A percentile compares a stretch with the other conserved stretches of the same genome.
These are phyloP conservation scores for Glareola pratincola DNA, from an alignment of 2,113 vertebrate genomes.

Conservation along the genomic window DNA sequence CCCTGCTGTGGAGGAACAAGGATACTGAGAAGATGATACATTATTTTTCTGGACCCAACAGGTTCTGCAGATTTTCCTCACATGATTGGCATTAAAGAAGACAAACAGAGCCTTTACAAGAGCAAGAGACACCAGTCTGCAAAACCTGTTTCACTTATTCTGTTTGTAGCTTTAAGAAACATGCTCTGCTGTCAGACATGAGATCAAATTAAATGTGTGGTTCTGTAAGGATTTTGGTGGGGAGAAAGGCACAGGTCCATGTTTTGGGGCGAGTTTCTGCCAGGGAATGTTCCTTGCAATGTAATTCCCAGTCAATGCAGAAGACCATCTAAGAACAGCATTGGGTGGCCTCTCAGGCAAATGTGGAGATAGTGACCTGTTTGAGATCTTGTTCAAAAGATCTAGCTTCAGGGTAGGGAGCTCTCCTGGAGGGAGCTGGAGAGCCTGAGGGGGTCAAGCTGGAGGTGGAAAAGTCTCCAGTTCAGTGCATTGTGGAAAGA, in stretches of 20 bases:
- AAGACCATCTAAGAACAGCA: not conserved
- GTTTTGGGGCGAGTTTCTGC: not conserved
- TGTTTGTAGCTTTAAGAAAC: not conserved
- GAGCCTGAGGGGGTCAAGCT: not conserved
- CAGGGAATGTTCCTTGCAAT: not conserved
- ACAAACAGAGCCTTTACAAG: not conserved
- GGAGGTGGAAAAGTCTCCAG: not conserved
- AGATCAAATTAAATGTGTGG: not conserved
- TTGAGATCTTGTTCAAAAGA: not conserved
- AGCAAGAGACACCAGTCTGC: not conserved
- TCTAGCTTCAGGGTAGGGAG: fast-evolving
- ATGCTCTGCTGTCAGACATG: not conserved
- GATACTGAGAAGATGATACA: not conserved
- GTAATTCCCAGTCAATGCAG: not conserved
- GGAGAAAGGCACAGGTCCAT: not conserved
- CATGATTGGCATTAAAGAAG: fast-evolving
- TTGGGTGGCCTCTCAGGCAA: not conserved
- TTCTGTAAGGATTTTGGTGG: not conserved
- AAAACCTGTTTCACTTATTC: not conserved
- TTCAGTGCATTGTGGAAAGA: not conserved
- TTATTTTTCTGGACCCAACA: not conserved
- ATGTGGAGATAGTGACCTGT: fast-evolving
- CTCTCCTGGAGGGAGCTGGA: not conserved
- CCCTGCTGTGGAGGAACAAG: not conserved
- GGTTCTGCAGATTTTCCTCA: not conserved